Evolutionary conservation across 2,888 invertebrate genomes (phyloP), one percentile per base, ranked within the genome.

Genomic region (Chorisops tibialis): DNA sequence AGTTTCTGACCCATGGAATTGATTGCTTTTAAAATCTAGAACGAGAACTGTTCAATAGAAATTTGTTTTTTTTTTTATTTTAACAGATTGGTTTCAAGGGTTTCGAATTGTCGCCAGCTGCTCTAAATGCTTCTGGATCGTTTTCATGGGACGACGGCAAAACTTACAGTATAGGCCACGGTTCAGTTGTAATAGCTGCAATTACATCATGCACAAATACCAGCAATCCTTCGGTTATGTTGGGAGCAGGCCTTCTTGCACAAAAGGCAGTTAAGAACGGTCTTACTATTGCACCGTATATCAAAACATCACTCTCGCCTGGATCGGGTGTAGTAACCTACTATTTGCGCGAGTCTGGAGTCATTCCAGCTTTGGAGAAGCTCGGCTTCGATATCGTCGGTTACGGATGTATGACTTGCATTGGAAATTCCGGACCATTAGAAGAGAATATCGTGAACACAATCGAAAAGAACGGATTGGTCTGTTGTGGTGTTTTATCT

Each of bases 391-490:
- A 93, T 74, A 88, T 94, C 50, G 96, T 97, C 1, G 98, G 98
- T n/a, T 99, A 97, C 73, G 98, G 98, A 0, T 99, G 99, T 76
- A 98, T 97, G 97, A 98, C 98, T 0, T 99, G 99, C 75, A 99
- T 99, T 69, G 98, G 98, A 1, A 99, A 99, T 81, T 94, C 94
- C 4, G 98, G 98, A 0, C 96, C 96, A 0, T 84, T 99, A 0
- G 91, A 93, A 59, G 96, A 96, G 54, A 85, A 89, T 69, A 89
- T 96, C n/a, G 89, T 87, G 0, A 90, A 91, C 70, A 93, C 93
- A 1, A 94, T 96, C 67, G 96, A 96, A 74, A 89, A 92, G 88
- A 93, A 94, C 73, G 92, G 93, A 74, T 81, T 98, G 45, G 93
- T 99, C 0, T 96, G 96, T 71, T 93, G 93, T 73, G 96, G 97